Evolutionary conservation across 2,797 vertebrate species (phyloP).

Genomic region (Sarcophilus harrisii): DNA sequence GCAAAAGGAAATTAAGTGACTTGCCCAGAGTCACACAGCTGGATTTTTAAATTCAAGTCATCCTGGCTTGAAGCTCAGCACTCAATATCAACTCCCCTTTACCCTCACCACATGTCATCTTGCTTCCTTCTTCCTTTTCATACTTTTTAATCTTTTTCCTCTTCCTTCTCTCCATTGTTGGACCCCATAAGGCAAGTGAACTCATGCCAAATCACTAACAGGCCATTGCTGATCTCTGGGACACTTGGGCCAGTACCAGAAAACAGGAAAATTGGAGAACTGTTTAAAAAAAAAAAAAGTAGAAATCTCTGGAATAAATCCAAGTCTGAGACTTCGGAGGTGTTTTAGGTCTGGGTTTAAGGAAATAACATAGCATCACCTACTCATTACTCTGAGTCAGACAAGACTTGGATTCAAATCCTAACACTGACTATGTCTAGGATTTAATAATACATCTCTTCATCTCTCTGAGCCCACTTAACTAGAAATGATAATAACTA

Average conservation of each 20-base stretch:
- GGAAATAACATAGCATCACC: background rate
- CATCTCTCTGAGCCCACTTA: background rate
- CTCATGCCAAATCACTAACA: background rate
- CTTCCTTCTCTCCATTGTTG: background rate
- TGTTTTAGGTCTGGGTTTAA: background rate
- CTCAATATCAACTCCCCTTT: background rate
- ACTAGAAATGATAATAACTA: background rate
- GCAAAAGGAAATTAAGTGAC: background rate
- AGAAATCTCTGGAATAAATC: background rate
- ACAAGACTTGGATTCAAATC: background rate
- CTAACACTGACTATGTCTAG: background rate
- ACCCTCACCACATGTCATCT: no score
- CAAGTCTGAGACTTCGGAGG: background rate
- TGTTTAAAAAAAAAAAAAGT: background rate
- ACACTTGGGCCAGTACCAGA: background rate
- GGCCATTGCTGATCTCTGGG: background rate
- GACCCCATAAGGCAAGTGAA: background rate
- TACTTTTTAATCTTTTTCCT: background rate
- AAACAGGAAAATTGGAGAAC: background rate
- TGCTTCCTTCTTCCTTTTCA: no score
- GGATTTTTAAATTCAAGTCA: background rate
- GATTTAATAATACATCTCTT: background rate
- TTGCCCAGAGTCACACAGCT: background rate
- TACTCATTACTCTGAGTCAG: background rate
- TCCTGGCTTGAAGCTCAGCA: background rate